Evolutionary conservation across 1,140 invertebrate genomes (phyloP).

Genomic region (Panagrolaimus sp.): DNA sequence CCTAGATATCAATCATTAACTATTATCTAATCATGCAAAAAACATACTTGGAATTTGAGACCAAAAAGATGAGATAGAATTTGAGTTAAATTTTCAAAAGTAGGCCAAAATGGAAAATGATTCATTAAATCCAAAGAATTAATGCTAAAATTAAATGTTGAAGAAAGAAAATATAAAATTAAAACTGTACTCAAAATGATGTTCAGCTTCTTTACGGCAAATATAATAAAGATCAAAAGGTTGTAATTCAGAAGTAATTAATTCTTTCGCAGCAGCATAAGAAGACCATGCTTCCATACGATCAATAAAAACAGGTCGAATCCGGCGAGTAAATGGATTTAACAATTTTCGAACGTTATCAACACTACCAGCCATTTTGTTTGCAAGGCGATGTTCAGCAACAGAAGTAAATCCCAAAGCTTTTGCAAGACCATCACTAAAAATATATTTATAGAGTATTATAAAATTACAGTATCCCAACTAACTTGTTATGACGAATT

Average conservation of each 20-base stretch:
- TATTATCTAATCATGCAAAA: slow-evolving; percentile 27
- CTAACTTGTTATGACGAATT: slow-evolving; percentile 53
- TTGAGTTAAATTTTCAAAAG: slow-evolving; percentile 48
- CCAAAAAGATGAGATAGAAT: slow-evolving; percentile 42
- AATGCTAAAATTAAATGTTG: slow-evolving; percentile 42
- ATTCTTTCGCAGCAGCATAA: slow-evolving; percentile 47
- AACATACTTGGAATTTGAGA: slow-evolving; percentile 37
- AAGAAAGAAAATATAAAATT: background rate
- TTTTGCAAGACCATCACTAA: slow-evolving; percentile 56
- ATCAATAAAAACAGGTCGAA: slow-evolving; percentile 55
- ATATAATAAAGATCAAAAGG: slow-evolving; percentile 54
- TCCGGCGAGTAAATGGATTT: slow-evolving; percentile 43
- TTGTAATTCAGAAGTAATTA: slow-evolving; percentile 42
- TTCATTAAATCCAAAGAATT: slow-evolving; percentile 56
- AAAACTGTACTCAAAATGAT: slow-evolving; percentile 46
- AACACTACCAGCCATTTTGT: slow-evolving; percentile 57
- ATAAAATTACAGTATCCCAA: slow-evolving; percentile 15
- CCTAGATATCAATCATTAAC: slow-evolving; percentile 33
- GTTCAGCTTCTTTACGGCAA: slow-evolving; percentile 53
- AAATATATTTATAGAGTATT: slow-evolving; percentile 25
- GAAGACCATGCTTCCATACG: slow-evolving; percentile 50
- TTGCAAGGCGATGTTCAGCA: slow-evolving; percentile 52
- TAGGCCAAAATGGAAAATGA: slow-evolving; percentile 56
- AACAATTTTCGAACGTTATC: slow-evolving; percentile 57
- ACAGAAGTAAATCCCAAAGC: slow-evolving; percentile 49